Base-by-base conservation (phyloP, 2,113 vertebrate genomes). In the Pelusios castaneus region DNA sequence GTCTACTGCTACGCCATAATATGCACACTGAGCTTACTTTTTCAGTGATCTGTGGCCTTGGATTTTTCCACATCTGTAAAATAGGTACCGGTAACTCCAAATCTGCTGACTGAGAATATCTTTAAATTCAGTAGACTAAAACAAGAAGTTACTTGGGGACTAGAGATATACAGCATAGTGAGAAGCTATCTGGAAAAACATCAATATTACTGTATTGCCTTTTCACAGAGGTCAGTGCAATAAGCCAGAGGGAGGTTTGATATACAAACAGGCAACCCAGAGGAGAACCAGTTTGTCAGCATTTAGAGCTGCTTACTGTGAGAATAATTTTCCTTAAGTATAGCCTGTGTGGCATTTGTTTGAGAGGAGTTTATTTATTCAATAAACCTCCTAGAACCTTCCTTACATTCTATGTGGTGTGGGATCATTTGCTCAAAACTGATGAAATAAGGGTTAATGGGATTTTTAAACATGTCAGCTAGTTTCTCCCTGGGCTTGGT, bases 221-320 rank as follows among this genome's bases (percentile, higher is more conserved):
- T 96, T 94, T 96, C 83, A 95, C 91, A 95, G 91, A 95, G 95
- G 97, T 97, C 97, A 52, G 97, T 95, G 94, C 78, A 0, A 79
- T 87, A 78, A 96, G 97, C 95, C 95, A 96, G 91, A 77, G 92
- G 73, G 91, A 94, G 95, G 92, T 55, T 92, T 43, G 93, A 78
- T 95, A 94, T 73, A 94, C 67, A 96, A 96, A 95, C 94, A 95
- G 94, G 96, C 97, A 97, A 97, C 91, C 76, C 90, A 95, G 96
- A 96, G 96, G 94, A 97, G 97, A 98, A 97, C 92, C 96, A 97
- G 93, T 92, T 89, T 95, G 97, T 98, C 97, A 97, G 97, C 97
- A 95, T 97, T 95, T 95, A 94, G 93, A 97, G 93, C 95, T 96
- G 96, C 98, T 98, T 97, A 97, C 87, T 1, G 5, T 92, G 84